phyloP scores from a whole-genome alignment of 2,113 vertebrate genomes.

The Trochalopteron elliotii region DNA sequence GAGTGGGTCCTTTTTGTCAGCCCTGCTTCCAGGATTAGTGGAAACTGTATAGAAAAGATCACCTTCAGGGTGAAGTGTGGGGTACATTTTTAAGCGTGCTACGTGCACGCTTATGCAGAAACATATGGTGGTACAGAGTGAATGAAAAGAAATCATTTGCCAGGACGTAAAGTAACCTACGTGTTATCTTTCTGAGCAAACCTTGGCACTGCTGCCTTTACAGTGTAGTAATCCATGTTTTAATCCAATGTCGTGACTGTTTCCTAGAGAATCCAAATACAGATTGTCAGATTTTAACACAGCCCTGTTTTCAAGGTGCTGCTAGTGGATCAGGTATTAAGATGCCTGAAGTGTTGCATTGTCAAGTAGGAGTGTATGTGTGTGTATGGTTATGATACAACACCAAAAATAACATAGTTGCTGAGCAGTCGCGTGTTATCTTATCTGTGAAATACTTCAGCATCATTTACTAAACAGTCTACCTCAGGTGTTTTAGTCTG shows the following conservation, averaged over 20 bases:
- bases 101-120: background rate
- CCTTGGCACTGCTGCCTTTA: conserved; percentile 16
- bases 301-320: conserved; percentile 30
- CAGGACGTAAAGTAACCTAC: background rate
- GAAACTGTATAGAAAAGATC: conserved; percentile 4
- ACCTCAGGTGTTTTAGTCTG: conserved; percentile 25
- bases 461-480: conserved; percentile 20
- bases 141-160: conserved; percentile 19
- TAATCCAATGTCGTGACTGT: background rate
- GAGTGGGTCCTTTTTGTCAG: conserved; percentile 47
- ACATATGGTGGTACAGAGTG: background rate
- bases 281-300: conserved; percentile 18
- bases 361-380: background rate
- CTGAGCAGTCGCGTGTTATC: background rate
- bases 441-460: conserved; percentile 41
- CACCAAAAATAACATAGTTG: conserved; percentile 12
- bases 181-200: conserved; percentile 6
- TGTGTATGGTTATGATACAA: background rate
- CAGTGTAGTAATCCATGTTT: conserved; percentile 19
- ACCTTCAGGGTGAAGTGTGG: conserved; percentile 34
- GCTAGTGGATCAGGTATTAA: conserved; percentile 27
- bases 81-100: background rate
- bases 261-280: background rate
- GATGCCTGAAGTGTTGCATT: conserved; percentile 43
- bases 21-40: conserved; percentile 52